A percentile compares a stretch with the other conserved stretches of the same genome.
Conservation (phyloP, 2,113 vertebrate genomes). For the Pantherophis guttatus region DNA sequence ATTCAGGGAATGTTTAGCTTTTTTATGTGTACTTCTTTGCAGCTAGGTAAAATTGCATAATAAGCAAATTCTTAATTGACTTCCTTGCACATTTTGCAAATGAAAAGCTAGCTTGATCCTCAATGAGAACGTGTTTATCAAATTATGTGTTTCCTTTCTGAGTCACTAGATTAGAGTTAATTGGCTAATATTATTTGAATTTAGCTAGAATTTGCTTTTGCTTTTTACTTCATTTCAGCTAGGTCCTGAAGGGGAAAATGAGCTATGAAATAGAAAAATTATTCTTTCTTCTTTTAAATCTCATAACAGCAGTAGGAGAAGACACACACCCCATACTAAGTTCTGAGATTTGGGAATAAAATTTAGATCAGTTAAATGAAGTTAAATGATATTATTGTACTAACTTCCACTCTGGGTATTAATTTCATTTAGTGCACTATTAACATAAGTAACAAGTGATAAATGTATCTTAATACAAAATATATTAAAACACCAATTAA, state of each 20-base stretch:
- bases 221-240: neutral
- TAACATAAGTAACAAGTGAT: neutral
- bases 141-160: neutral
- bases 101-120: neutral
- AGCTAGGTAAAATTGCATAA: neutral
- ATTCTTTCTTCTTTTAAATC: neutral
- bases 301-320: neutral
- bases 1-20: neutral
- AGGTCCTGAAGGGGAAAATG: neutral
- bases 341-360: neutral
- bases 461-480: neutral
- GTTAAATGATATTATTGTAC: neutral
- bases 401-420: neutral
- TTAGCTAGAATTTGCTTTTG: neutral
- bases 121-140: neutral
- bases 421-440: slow-evolving; percentile 11
- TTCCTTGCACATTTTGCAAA: neutral
- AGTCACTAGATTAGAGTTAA: neutral
- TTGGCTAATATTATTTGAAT: slow-evolving; percentile 8
- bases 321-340: neutral
- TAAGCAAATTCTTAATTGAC: neutral
- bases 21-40: neutral
- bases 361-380: neutral
- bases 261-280: neutral
- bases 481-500: neutral